Percentiles rank a stretch among this genome's conserved stretches.
phyloP scores from a whole-genome alignment of 2,888 invertebrate genomes.

The Automeris io region DNA sequence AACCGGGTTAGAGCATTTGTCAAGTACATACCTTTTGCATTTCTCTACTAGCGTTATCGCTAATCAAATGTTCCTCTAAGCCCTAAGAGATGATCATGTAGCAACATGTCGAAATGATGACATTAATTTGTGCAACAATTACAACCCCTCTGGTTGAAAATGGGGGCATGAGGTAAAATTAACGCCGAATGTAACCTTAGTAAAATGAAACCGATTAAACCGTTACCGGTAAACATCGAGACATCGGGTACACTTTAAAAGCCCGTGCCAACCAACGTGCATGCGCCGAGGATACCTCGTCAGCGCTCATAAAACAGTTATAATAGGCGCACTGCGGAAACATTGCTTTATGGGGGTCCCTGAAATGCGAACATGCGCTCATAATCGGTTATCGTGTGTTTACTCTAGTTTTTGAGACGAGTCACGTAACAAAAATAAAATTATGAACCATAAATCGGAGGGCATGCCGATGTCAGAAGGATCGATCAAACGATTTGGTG shows the following conservation, averaged over 20 bases:
- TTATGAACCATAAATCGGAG: constrained; percentile 51
- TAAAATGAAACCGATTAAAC: constrained; percentile 52
- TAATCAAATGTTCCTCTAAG: constrained; percentile 13
- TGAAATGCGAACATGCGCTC: constrained; percentile 61
- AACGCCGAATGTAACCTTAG: constrained; percentile 48
- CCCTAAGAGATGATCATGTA: too few relatives aligned
- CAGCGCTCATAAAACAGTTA: constrained; percentile 59
- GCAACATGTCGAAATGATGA: constrained; percentile 31
- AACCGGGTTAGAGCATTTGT: too few relatives aligned
- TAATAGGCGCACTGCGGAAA: constrained; percentile 68
- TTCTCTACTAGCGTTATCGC: too few relatives aligned
- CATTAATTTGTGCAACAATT: constrained; percentile 34
- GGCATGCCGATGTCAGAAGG: constrained; percentile 32
- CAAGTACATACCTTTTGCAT: too few relatives aligned
- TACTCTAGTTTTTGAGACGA: constrained; percentile 53
- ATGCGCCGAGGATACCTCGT: constrained; percentile 43
- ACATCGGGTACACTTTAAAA: constrained; percentile 45
- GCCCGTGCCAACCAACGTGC: constrained; percentile 23
- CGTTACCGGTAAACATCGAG: constrained; percentile 49
- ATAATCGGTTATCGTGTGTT: constrained; percentile 62
- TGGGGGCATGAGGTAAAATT: constrained; percentile 41
- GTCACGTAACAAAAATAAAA: constrained; percentile 51
- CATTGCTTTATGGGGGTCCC: constrained; percentile 56
- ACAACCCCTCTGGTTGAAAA: constrained; percentile 31
- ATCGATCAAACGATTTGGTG: constrained; percentile 44